Evolutionary conservation across 2,797 vertebrate genomes (phyloP).

Genomic region (Adrianichthys oophorus): DNA sequence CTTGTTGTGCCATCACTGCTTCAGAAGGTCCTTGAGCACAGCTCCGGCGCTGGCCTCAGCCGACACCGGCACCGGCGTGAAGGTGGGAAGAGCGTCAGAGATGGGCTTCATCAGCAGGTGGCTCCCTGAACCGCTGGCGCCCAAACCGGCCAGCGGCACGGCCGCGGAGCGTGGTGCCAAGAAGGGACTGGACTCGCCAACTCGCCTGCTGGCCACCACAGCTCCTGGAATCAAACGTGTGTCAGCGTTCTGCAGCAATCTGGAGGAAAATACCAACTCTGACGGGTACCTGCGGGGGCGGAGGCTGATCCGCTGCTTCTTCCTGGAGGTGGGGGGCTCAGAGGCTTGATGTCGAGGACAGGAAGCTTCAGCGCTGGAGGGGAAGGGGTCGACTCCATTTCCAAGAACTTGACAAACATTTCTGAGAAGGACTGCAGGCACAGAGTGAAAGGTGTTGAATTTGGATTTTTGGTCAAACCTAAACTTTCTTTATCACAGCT

Average conservation of each 20-base stretch:
- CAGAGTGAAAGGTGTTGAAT: not conserved
- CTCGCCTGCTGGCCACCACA: slow-evolving; percentile 67
- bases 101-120: slow-evolving; percentile 97
- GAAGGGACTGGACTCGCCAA: slow-evolving; percentile 84
- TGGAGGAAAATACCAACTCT: not conserved
- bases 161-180: slow-evolving; percentile 93
- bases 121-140: slow-evolving; percentile 69
- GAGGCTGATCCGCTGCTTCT: slow-evolving; percentile 51
- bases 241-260: not conserved
- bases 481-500: no score
- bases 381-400: slow-evolving; percentile 90
- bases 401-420: slow-evolving; percentile 96
- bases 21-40: slow-evolving; percentile 91
- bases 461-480: no score
- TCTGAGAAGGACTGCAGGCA: slow-evolving; percentile 92
- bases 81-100: slow-evolving; percentile 88
- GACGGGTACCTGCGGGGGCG: slow-evolving; percentile 69
- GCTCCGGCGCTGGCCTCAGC: slow-evolving; percentile 88
- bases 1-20: slow-evolving; percentile 78
- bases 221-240: slow-evolving; percentile 62
- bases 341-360: slow-evolving; percentile 83
- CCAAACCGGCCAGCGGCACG: slow-evolving; percentile 81
- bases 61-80: slow-evolving; percentile 91
- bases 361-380: slow-evolving; percentile 86
- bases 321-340: slow-evolving; percentile 76